Conservation (phyloP, 2,113 vertebrate species). For the Vanacampus margaritifer region DNA sequence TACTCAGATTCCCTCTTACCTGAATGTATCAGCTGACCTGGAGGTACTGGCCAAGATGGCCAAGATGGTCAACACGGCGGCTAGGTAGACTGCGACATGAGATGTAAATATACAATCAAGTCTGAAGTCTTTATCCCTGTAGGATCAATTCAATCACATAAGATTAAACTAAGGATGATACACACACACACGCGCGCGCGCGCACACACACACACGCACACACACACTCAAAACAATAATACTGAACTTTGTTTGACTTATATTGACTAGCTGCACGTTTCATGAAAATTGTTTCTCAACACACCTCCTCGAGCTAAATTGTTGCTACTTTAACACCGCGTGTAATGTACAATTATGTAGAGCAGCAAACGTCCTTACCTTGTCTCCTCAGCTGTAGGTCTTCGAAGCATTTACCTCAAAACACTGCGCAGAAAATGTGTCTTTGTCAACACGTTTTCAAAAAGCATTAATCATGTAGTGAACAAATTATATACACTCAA, state of each 20-base stretch:
- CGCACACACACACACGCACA: no score
- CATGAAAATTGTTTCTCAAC: neutral
- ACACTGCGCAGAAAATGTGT: neutral
- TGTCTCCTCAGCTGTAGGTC: conserved; percentile 8
- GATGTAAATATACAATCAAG: neutral
- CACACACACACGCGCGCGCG: neutral
- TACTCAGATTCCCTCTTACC: conserved; percentile 13
- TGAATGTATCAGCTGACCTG: conserved; percentile 33
- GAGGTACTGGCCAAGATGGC: neutral
- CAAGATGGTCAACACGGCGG: neutral
- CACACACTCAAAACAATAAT: no score
- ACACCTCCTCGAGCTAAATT: neutral
- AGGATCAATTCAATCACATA: neutral
- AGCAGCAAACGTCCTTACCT: conserved; percentile 25
- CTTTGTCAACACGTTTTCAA: neutral
- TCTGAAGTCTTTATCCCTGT: neutral
- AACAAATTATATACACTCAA: neutral
- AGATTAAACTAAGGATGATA: neutral
- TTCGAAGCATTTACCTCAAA: conserved; percentile 38
- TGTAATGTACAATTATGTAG: neutral
- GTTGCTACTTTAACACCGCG: neutral
- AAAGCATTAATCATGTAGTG: neutral
- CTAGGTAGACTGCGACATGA: neutral
- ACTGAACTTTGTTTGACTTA: neutral
- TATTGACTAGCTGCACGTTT: neutral